A percentile compares a stretch with the other conserved stretches of the same genome.
Evolutionary conservation across 2,113 vertebrate species (phyloP).

Genomic region (Pipa parva): DNA sequence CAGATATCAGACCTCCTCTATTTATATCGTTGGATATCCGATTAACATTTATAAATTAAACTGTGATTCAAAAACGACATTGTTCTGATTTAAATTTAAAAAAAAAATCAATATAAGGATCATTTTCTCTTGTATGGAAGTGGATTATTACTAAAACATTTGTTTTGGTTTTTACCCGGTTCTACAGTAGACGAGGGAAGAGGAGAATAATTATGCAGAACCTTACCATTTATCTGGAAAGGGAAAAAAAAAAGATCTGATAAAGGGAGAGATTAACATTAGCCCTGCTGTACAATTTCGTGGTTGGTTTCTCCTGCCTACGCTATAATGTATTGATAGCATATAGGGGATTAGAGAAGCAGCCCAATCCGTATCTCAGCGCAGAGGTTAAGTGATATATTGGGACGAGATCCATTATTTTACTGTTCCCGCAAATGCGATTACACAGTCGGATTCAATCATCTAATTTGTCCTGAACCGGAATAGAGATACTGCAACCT

Average conservation of each 20-base stretch:
- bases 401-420: slow-evolving; percentile 41
- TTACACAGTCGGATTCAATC: slow-evolving; percentile 34
- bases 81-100: too few relatives aligned
- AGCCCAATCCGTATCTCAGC: slow-evolving; percentile 42
- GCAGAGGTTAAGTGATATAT: slow-evolving; percentile 41
- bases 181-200: background rate
- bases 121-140: too few relatives aligned
- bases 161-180: too few relatives aligned
- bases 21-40: too few relatives aligned
- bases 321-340: slow-evolving; percentile 38
- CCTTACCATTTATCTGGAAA: slow-evolving; percentile 29
- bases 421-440: slow-evolving; percentile 32
- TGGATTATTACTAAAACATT: too few relatives aligned
- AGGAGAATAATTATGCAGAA: slow-evolving; percentile 18
- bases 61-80: too few relatives aligned
- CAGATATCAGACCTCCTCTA: too few relatives aligned
- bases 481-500: slow-evolving; percentile 26
- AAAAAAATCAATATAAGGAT: too few relatives aligned
- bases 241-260: slow-evolving; percentile 38
- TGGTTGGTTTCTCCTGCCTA: slow-evolving; percentile 39
- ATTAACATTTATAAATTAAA: too few relatives aligned
- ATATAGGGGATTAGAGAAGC: slow-evolving; percentile 41
- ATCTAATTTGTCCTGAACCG: slow-evolving; percentile 23
- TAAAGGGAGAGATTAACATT: slow-evolving; percentile 40
- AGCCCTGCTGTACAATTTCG: slow-evolving; percentile 38